phyloP scores from a whole-genome alignment of 2,797 vertebrate genomes.

The Sardinella longiceps region DNA sequence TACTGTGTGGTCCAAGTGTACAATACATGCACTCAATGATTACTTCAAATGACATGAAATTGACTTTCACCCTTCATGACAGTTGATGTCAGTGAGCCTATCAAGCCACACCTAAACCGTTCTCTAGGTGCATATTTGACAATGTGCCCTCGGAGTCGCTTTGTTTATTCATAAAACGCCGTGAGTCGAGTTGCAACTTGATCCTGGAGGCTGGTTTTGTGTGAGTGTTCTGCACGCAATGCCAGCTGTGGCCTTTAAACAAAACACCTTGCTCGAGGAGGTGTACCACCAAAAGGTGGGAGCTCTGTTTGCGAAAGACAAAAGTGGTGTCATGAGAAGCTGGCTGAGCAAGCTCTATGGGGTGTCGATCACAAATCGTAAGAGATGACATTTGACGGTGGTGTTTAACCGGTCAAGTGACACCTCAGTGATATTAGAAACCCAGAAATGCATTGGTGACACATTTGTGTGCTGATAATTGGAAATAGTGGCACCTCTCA shows the following conservation, averaged over 20 bases:
- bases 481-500: not conserved
- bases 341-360: no score
- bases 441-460: not conserved
- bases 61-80: not conserved
- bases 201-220: constrained; percentile 49
- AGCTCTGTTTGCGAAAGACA: constrained; percentile 67
- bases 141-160: not conserved
- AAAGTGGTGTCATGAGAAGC: constrained; percentile 37
- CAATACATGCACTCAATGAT: not conserved
- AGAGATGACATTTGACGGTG: not conserved
- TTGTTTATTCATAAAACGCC: not conserved
- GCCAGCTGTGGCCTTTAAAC: constrained; percentile 64
- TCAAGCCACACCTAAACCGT: constrained; percentile 9
- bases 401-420: not conserved
- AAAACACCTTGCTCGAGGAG: not conserved
- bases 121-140: constrained; percentile 14
- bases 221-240: constrained; percentile 54
- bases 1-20: not conserved
- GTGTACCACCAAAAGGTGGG: not conserved
- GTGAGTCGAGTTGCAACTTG: constrained; percentile 47
- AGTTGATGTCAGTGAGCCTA: not conserved
- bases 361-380: no score
- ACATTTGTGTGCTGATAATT: not conserved
- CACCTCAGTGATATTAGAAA: not conserved
- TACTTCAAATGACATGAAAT: not conserved